phyloP scores from a whole-genome alignment of 37 sponge, comb jelly and placozoan genomes.

The Haliclona indistincta region DNA sequence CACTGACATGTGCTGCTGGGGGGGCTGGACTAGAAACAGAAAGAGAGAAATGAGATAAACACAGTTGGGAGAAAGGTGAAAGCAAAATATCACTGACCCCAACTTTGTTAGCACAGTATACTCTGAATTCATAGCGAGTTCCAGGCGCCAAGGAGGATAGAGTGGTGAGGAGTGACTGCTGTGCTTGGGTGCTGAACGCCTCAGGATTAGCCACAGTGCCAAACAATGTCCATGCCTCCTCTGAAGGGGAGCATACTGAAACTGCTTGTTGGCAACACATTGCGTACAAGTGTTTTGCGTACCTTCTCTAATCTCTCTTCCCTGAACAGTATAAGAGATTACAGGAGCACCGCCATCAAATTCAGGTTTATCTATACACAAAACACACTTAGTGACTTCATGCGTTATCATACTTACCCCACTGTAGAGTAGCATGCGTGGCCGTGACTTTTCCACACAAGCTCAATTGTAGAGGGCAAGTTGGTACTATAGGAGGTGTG shows the following conservation, averaged over 20 bases:
- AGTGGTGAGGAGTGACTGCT: background rate
- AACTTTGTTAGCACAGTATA: conserved; percentile 6
- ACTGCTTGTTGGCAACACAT: background rate
- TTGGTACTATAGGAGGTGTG: conserved; percentile 40
- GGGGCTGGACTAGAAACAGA: background rate
- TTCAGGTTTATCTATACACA: conserved; percentile 63
- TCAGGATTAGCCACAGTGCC: background rate
- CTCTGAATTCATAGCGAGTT: conserved; percentile 11
- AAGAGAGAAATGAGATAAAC: background rate
- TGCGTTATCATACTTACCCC: conserved; percentile 41
- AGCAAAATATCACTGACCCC: conserved; percentile 22
- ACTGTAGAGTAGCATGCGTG: conserved; percentile 25
- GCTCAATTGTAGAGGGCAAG: conserved; percentile 24
- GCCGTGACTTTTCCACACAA: conserved; percentile 38
- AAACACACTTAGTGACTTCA: background rate
- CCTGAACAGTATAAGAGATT: conserved; percentile 46
- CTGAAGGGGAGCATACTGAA: no score
- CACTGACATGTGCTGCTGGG: background rate
- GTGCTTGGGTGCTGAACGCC: background rate
- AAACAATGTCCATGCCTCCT: background rate
- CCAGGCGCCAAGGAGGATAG: conserved; percentile 23
- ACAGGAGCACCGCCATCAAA: conserved; percentile 62
- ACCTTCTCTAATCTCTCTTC: background rate
- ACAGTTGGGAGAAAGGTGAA: background rate
- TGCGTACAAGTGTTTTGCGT: background rate